These are phyloP conservation scores for Halcyon chelicuti DNA, from an alignment of 2,797 vertebrate species.

Conservation along the genomic window DNA sequence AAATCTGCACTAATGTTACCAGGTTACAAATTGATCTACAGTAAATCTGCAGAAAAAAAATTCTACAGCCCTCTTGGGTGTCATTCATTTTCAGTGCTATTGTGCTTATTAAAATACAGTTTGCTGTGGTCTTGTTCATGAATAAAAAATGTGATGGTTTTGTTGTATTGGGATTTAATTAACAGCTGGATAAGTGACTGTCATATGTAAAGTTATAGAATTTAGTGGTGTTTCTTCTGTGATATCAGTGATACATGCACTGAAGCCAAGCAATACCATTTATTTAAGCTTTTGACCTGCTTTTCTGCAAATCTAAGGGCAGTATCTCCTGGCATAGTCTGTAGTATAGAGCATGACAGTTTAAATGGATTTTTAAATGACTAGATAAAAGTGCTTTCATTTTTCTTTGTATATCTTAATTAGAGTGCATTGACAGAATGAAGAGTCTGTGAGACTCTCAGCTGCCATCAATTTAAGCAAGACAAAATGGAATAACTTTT, in stretches of 20 bases:
- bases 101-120: slow-evolving; percentile 59
- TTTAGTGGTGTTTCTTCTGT: slow-evolving; percentile 32
- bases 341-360: not conserved
- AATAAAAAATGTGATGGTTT: slow-evolving; percentile 39
- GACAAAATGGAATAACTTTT: not conserved
- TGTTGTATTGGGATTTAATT: slow-evolving; percentile 59
- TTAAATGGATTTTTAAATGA: slow-evolving; percentile 48
- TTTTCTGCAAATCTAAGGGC: slow-evolving; percentile 42
- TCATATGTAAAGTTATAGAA: not conserved
- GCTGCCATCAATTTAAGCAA: not conserved
- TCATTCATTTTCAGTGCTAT: slow-evolving; percentile 39
- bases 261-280: slow-evolving; percentile 20
- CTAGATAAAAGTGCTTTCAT: slow-evolving; percentile 11
- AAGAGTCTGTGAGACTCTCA: not conserved
- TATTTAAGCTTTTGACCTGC: slow-evolving; percentile 43
- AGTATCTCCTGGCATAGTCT: slow-evolving; percentile 19
- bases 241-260: not conserved
- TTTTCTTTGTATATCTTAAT: slow-evolving; percentile 27
- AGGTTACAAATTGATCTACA: not conserved
- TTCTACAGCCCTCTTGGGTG: not conserved
- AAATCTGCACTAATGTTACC: not conserved
- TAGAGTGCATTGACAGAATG: slow-evolving; percentile 6
- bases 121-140: slow-evolving; percentile 51
- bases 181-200: slow-evolving; percentile 21
- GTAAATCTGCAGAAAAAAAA: not conserved